Conservation (phyloP, 2,888 invertebrate species). For the Harpalus rubripes region DNA sequence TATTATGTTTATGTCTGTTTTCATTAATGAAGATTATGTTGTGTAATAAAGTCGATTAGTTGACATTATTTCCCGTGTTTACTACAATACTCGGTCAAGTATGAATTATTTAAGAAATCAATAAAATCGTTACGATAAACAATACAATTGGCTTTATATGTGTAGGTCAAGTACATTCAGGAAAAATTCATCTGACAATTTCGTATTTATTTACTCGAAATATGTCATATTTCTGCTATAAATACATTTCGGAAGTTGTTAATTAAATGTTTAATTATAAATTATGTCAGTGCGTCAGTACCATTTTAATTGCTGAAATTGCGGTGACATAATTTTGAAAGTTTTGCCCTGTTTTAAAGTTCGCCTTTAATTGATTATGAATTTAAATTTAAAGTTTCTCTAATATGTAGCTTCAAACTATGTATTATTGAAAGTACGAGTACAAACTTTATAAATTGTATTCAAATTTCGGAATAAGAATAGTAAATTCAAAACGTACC, state of each 20-base stretch:
- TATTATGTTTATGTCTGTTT: too few relatives aligned
- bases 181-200: neutral
- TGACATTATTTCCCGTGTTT: neutral
- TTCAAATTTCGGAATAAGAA: too few relatives aligned
- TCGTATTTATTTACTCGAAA: neutral
- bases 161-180: neutral
- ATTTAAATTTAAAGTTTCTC: too few relatives aligned
- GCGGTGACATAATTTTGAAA: neutral
- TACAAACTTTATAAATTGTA: too few relatives aligned
- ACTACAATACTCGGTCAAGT: constrained; percentile 7
- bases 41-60: neutral
- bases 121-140: neutral
- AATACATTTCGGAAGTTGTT: neutral
- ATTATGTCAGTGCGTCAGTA: neutral
- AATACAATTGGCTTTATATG: neutral
- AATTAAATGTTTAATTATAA: neutral
- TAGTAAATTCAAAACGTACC: too few relatives aligned
- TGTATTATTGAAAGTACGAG: too few relatives aligned
- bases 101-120: constrained; percentile 41
- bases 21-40: too few relatives aligned
- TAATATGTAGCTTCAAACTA: too few relatives aligned
- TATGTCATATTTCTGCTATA: neutral
- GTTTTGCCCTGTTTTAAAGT: too few relatives aligned
- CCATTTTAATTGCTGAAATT: neutral
- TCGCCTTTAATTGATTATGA: too few relatives aligned